These are phyloP conservation scores for Nomada fabriciana DNA, from an alignment of 2,888 invertebrate species.

Conservation along the genomic window DNA sequence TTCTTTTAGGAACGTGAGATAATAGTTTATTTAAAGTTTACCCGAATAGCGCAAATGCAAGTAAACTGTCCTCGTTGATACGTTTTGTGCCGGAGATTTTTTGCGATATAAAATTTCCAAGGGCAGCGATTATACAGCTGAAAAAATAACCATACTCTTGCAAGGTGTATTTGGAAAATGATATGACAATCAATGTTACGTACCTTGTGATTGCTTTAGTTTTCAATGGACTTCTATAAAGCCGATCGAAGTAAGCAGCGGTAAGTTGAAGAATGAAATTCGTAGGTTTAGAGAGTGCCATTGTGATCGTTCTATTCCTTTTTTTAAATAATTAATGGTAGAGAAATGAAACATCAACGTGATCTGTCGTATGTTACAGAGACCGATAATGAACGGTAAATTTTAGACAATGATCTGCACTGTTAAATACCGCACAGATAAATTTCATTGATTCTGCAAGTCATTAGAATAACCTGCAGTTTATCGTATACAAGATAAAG, in stretches of 20 bases:
- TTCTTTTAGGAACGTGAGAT: not conserved
- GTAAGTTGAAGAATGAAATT: slow-evolving; percentile 87
- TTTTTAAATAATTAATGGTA: not conserved
- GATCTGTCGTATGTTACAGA: not conserved
- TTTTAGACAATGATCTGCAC: not conserved
- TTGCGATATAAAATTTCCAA: slow-evolving; percentile 91
- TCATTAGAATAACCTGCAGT: not conserved
- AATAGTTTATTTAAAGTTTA: slow-evolving; percentile 78
- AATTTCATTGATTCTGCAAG: not conserved
- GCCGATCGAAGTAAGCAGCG: slow-evolving; percentile 90
- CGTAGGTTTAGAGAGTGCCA: slow-evolving; percentile 90
- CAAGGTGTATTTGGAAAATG: not conserved
- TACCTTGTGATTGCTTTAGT: slow-evolving; percentile 93
- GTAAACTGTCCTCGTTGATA: slow-evolving; percentile 88
- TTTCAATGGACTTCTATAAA: slow-evolving; percentile 90
- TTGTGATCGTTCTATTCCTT: slow-evolving; percentile 75
- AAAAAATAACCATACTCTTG: slow-evolving; percentile 71
- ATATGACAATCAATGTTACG: slow-evolving; percentile 65
- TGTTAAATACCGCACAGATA: not conserved
- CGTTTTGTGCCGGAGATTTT: slow-evolving; percentile 88
- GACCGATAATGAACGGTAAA: slow-evolving; percentile 28
- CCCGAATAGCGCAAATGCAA: slow-evolving; percentile 92
- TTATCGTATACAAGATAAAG: not conserved
- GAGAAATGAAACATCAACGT: not conserved
- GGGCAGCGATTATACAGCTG: slow-evolving; percentile 90